A percentile compares a stretch with the other conserved stretches of the same genome.
These are phyloP conservation scores for Trigoniulus corallinus DNA, from an alignment of 1,140 invertebrate species.

Conservation along the genomic window DNA sequence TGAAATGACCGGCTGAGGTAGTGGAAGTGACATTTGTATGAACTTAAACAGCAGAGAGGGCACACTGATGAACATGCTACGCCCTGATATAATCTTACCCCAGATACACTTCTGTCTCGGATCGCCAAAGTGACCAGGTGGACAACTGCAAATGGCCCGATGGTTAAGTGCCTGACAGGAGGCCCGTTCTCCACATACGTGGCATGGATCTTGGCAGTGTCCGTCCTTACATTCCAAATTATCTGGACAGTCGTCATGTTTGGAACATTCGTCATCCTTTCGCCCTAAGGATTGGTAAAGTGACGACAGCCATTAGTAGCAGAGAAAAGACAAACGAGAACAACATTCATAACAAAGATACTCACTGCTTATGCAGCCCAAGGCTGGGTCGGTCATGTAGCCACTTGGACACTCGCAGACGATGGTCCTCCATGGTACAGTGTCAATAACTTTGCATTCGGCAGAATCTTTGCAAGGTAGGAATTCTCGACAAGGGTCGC, in stretches of 20 bases:
- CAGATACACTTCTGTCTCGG: slow-evolving; percentile 1
- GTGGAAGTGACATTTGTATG: too few species aligned
- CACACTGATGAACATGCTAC: too few species aligned
- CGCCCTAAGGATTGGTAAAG: not conserved
- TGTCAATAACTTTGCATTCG: slow-evolving; percentile 58
- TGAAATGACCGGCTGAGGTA: too few species aligned
- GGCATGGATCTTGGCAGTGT: slow-evolving; percentile 64
- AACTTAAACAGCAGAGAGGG: too few species aligned
- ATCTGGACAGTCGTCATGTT: slow-evolving; percentile 57
- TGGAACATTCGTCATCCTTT: slow-evolving; percentile 39
- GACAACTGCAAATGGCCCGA: slow-evolving; percentile 57
- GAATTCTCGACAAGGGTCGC: slow-evolving; percentile 13
- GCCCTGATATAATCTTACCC: too few species aligned
- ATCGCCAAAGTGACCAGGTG: slow-evolving; percentile 37
- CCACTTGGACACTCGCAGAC: slow-evolving; percentile 67
- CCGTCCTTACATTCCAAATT: slow-evolving; percentile 57
- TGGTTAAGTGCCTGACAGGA: slow-evolving; percentile 58
- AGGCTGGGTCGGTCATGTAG: slow-evolving; percentile 55
- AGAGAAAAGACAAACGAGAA: too few species aligned
- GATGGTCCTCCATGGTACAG: slow-evolving; percentile 62
- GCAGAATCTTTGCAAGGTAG: slow-evolving; percentile 29
- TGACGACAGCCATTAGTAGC: too few species aligned
- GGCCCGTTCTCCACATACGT: slow-evolving; percentile 53
- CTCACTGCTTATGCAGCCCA: slow-evolving; percentile 39
- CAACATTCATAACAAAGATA: not conserved